Base-by-base conservation (phyloP, 2,888 invertebrate genomes). In the Torymus auratus region DNA sequence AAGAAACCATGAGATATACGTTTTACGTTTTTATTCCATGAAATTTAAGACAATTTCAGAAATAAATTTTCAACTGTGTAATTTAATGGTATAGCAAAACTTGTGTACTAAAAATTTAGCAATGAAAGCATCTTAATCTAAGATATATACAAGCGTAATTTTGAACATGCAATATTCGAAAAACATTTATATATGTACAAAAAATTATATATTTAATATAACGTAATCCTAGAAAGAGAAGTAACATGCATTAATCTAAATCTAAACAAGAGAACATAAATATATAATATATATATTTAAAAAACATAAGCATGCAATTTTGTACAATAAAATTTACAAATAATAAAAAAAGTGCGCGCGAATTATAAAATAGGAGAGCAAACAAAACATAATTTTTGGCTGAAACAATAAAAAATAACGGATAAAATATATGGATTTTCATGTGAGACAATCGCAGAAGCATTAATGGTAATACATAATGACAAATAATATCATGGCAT, bases 361-460 rank as follows among this genome's bases (percentile, higher is more conserved):
- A 64, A 64, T 41, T 13, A 20, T 20, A 14, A 70, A 61, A 61
- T 28, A 60, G 20, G 15, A 68, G 41, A 41, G 41, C 60, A 23
- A 56, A 28, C 2, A 28, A 15, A 17, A 14, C 5, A 55, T 68
- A 55, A 73, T 53, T 41, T 41, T 41, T 68, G 28, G 65, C 71
- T 78, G 72, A 61, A 81, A 81, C 64, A 70, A 15, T n/a, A 70
- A 80, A 74, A 67, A 78, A 67, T 50, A 56, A 55, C 2, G 23
- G 14, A 60, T 53, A 55, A 52, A 61, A 17, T 50, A 61, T 61
- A 23, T 41, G 41, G 41, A 7, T 41, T 41, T 41, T 41, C 7
- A 41, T 41, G 41, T 41, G 41, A 41, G 41, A 41, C 41, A 41
- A 41, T 68, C 41, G 69, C 69, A 50, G 2, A 61, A 76, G 61